Evolutionary conservation across 2,113 vertebrate genomes (phyloP), one percentile per base, ranked within the genome.

Genomic region (Coreoperca whiteheadi): DNA sequence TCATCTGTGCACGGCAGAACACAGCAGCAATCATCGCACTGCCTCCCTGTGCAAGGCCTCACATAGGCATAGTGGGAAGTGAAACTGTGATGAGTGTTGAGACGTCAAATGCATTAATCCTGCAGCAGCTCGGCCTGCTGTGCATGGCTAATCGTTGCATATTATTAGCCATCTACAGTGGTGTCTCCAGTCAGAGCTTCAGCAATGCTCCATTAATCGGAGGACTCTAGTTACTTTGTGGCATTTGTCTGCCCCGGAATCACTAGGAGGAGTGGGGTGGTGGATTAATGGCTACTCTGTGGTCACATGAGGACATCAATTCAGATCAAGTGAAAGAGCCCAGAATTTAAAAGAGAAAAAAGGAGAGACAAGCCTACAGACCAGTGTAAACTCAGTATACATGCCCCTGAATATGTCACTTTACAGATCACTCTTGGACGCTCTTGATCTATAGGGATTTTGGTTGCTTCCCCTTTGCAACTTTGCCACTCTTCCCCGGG

Each of bases 121-220:
- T 92, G 82, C 81, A 88, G 66, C 83, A 83, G 74, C 74, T 81
- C 16, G 5, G 21, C 14, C 82, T 81, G 48, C 81, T 28, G 66
- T 77, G 70, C 74, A 79, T 79, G 63, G 54, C 23, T 87, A 87
- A 87, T 91, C 69, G 79, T 46, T 73, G 74, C 83, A 82, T 69
- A 74, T 86, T 82, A 84, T 86, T 84, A 87, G 81, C 74, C 64
- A 82, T 72, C 57, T 61, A 12, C 82, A 64, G 54, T 14, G 57
- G 34, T 9, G 46, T 77, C 66, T 79, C 50, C 60, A 66, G 53
- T 73, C 43, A 6, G 48, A 78, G 78, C 60, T 76, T 63, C 74
- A 60, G 77, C 65, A 12, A 25, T 15, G 56, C 25, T 51, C 20
- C 34, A 32, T 76, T 64, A 46, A 63, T 54, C 43, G 16, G 30